Evolutionary conservation across 2,888 invertebrate genomes (phyloP).

Genomic region (Lasioglossum figueresi): DNA sequence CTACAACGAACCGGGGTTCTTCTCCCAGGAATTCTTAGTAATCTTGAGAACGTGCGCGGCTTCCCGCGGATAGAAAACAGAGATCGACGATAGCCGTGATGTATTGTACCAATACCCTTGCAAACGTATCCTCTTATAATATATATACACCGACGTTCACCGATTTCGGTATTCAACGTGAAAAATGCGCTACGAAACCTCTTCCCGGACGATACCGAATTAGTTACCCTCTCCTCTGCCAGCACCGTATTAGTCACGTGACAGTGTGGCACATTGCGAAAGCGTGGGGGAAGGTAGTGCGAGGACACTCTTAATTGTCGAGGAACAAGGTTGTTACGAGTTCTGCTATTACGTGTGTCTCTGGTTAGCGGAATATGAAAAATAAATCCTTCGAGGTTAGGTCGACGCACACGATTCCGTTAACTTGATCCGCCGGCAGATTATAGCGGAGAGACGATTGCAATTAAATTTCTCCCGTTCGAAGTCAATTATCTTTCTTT

Average conservation of each 20-base stretch:
- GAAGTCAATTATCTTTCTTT: slow-evolving; percentile 69
- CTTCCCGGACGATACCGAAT: not conserved
- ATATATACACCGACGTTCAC: not conserved
- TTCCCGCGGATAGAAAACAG: slow-evolving; percentile 6
- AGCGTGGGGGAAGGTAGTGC: too few species aligned
- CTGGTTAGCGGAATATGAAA: not conserved
- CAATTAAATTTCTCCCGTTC: slow-evolving; percentile 64
- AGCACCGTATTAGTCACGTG: too few species aligned
- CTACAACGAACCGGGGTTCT: not conserved
- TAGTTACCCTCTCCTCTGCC: too few species aligned
- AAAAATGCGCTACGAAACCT: not conserved
- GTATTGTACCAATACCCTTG: not conserved
- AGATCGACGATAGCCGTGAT: slow-evolving; percentile 15
- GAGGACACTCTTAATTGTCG: not conserved
- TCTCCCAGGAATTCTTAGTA: not conserved
- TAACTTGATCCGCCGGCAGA: slow-evolving; percentile 13
- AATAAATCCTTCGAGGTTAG: slow-evolving; percentile 21
- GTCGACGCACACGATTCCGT: not conserved
- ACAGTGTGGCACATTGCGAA: too few species aligned
- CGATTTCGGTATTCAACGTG: not conserved
- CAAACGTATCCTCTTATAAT: not conserved
- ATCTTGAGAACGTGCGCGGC: slow-evolving; percentile 3
- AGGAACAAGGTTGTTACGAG: not conserved
- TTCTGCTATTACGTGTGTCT: not conserved
- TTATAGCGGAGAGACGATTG: slow-evolving; percentile 50